Percentiles rank a stretch among this genome's conserved stretches.
Conservation (phyloP, 2,797 vertebrate species). For the Micromesistius poutassou region DNA sequence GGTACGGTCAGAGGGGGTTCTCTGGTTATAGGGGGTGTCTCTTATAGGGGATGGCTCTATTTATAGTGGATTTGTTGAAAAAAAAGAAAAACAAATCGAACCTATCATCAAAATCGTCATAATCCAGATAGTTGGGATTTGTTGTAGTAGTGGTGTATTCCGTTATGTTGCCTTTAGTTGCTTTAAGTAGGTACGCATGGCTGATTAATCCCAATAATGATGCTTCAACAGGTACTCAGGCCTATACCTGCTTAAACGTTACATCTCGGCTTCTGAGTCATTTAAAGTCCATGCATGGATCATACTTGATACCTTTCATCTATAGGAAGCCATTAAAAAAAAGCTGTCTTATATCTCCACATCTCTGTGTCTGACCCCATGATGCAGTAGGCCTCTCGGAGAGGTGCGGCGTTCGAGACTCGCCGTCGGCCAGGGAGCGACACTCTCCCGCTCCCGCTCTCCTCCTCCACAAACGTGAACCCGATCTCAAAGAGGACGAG, state of each 20-base stretch:
- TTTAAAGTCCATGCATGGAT: not conserved
- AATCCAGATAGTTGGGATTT: not conserved
- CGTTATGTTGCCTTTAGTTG: not conserved
- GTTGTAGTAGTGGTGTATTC: not conserved
- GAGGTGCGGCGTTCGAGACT: conserved; percentile 75
- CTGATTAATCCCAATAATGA: not conserved
- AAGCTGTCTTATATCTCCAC: too few species aligned
- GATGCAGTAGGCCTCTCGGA: conserved; percentile 53
- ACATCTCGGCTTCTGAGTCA: not conserved
- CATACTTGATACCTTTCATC: not conserved
- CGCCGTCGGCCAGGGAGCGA: conserved; percentile 79
- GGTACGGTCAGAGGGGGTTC: conserved; percentile 64
- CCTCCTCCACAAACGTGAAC: conserved; percentile 70
- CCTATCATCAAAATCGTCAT: not conserved
- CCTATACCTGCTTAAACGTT: not conserved
- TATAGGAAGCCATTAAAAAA: not conserved
- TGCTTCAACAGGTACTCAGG: not conserved
- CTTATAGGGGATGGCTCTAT: not conserved
- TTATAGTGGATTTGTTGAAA: not conserved
- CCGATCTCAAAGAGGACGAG: conserved; percentile 82
- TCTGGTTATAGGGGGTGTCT: not conserved
- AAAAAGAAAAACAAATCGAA: not conserved
- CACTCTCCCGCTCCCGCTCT: conserved; percentile 78
- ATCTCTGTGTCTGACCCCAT: not conserved
- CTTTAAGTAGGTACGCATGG: not conserved